phyloP scores from a whole-genome alignment of 2,797 vertebrate genomes.

The Xyrichtys novacula region DNA sequence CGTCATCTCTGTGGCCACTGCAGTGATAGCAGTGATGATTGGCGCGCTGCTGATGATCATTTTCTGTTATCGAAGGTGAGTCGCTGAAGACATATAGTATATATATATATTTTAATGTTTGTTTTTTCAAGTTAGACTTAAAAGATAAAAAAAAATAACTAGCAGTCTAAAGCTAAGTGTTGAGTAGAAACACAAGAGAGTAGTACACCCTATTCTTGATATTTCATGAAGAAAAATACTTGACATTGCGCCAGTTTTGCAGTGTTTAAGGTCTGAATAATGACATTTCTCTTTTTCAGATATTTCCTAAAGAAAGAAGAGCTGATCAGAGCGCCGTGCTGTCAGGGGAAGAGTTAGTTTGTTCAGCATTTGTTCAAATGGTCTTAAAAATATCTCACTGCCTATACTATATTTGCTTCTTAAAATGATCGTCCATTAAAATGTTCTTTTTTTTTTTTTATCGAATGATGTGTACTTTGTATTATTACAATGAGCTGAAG shows the following conservation, averaged over 20 bases:
- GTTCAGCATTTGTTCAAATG: constrained; percentile 2
- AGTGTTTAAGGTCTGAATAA: background rate
- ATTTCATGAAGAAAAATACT: background rate
- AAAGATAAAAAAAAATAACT: too few species aligned
- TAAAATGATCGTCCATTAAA: background rate
- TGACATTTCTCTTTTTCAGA: constrained; percentile 67
- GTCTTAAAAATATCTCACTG: background rate
- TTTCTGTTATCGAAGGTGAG: constrained; percentile 79
- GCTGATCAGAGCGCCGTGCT: constrained; percentile 64
- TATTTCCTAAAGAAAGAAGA: constrained; percentile 75
- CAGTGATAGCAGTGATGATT: constrained; percentile 71
- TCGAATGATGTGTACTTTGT: too few species aligned
- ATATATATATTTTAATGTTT: too few species aligned
- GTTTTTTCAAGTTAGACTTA: too few species aligned
- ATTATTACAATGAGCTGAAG: background rate
- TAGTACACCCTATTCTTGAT: too few species aligned
- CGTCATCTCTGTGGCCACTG: constrained; percentile 61
- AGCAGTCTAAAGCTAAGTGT: too few species aligned
- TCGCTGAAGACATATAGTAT: background rate
- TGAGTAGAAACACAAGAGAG: too few species aligned
- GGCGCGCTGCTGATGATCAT: constrained; percentile 69
- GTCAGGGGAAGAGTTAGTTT: constrained; percentile 62
- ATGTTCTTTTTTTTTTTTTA: background rate
- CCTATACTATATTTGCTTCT: background rate
- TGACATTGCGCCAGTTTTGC: background rate